Base-by-base conservation (phyloP, 2,888 invertebrate genomes). In the Hypselothyrea guttata region DNA sequence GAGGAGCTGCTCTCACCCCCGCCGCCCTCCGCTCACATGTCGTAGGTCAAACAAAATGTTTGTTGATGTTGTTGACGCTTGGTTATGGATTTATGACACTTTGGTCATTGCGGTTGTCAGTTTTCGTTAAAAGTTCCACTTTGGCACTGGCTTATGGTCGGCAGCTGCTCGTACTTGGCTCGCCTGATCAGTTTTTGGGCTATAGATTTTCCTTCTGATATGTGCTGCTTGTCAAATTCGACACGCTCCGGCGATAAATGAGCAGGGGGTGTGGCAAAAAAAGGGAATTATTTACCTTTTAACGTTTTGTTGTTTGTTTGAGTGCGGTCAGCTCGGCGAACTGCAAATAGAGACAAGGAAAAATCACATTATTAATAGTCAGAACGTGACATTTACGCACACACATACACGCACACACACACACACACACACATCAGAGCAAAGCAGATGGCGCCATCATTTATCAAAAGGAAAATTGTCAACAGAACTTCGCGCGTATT, bases 41-140 rank as follows among this genome's bases (percentile, higher is more conserved):
- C 83, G 69, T 75, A 82, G 85, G 78, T 82, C 85, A 75, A 83
- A 79, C 79, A 78, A 69, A 82, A 78, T 72, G 82, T 78, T 82
- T 78, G 84, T 59, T 78, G 82, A 79, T 84, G 83, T 69, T 81
- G 81, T 83, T 85, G 86, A 81, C 84, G 86, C 84, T 79, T 65
- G 69, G 84, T 81, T 81, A 82, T 82, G 84, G 85, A 86, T 83
- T 83, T 86, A 83, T 86, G 83, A 84, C 86, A 84, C 83, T 86
- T 70, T 69, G 72, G 71, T 77, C 84, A 66, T 68, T 81, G 84
- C 77, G 84, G 73, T 69, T 84, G 84, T 81, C 84, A 77, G 82
- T 79, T 70, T 79, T 66, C 69, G 85, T 82, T 71, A 71, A 78
- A 78, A 78, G 78, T 78, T 78, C 46, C 54, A 73, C 51, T 13